Evolutionary conservation across 2,888 invertebrate genomes (phyloP), one percentile per base, ranked within the genome.

Genomic region (Campaea margaritaria): DNA sequence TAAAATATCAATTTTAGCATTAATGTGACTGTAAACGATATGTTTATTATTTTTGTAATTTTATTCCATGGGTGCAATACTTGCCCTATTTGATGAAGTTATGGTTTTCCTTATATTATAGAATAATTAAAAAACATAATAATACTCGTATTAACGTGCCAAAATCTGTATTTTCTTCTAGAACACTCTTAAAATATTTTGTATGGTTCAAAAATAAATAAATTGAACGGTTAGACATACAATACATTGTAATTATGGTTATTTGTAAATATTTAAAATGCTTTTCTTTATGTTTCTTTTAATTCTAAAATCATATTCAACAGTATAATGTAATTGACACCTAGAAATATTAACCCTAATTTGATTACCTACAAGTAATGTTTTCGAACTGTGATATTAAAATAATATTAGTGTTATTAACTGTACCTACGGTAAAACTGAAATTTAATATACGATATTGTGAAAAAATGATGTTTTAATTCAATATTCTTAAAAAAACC

Each of bases 331-430:
- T 78, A 73, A 46, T 72, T 76, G 58, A 68, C 51, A 66, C 63
- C 59, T 62, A 58, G 50, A 42, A 55, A 71, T 59, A 68, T 73
- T 68, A 61, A 59, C 7, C 21, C 42, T 68, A 74, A 67, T 70
- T 67, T 21, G 2, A 65, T 73, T 69, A 69, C 57, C 53, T 75
- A 76, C 71, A 68, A 62, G 70, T 81, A 82, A 85, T 76, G 75
- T 82, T 86, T 87, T 83, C 73, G 81, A 85, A 80, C 91, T 91
- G 91, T 91, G 91, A 91, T 91, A 91, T 84, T 90, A 69, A 88
- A 79, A 73, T 86, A 89, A 87, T 78, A 73, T 83, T 89, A 87
- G 82, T 73, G 49, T 73, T 79, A 85, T 80, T 79, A 73, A 82
- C 76, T 86, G 81, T 9, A 31, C 21, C 21, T 83, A 85, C 76